Conservation (phyloP, 2,888 invertebrate species). For the Agrypnus murinus region DNA sequence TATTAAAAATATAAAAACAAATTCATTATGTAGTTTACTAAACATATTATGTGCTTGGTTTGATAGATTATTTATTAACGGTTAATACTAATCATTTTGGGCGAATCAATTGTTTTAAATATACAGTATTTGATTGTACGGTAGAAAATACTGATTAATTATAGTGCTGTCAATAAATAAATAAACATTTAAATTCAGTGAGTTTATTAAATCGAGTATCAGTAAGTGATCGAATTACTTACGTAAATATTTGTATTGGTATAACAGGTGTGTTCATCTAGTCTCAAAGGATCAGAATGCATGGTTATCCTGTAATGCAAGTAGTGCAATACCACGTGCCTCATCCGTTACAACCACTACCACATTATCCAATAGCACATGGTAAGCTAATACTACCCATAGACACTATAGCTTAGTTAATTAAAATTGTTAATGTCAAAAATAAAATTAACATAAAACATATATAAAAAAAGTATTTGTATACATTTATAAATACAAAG, state of each 20-base stretch:
- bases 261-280: conserved; percentile 36
- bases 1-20: too few relatives aligned
- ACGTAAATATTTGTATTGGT: conserved; percentile 23
- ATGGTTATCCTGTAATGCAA: conserved; percentile 80
- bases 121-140: too few relatives aligned
- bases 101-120: not conserved
- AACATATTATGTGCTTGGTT: too few relatives aligned
- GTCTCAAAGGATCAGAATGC: conserved; percentile 68
- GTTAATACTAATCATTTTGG: not conserved
- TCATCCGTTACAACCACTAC: conserved; percentile 69
- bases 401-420: too few relatives aligned
- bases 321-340: conserved; percentile 79
- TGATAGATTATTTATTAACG: too few relatives aligned
- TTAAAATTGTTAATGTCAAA: too few relatives aligned
- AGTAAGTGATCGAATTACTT: not conserved
- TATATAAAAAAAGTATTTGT: not conserved
- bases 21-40: too few relatives aligned
- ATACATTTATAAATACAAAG: too few relatives aligned
- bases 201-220: too few relatives aligned
- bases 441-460: too few relatives aligned
- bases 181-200: too few relatives aligned
- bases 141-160: too few relatives aligned
- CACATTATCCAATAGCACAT: conserved; percentile 61
- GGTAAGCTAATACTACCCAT: conserved; percentile 60
- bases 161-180: not conserved